Conservation (phyloP, 35 echinoderm and acorn worm genomes). For the Lytechinus pictus region DNA sequence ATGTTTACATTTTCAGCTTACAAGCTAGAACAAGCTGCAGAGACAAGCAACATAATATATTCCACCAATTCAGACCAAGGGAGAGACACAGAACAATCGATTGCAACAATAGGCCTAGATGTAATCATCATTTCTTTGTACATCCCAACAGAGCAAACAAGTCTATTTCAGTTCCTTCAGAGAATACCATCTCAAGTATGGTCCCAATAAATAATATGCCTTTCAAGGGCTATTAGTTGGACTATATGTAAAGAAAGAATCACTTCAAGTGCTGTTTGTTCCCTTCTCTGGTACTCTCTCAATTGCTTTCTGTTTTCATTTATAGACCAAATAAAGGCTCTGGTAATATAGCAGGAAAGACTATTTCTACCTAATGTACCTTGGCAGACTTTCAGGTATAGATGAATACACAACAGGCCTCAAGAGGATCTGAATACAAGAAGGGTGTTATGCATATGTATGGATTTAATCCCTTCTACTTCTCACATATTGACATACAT, state of each 20-base stretch:
- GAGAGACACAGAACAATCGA: neutral
- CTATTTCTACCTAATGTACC: neutral
- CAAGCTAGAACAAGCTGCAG: neutral
- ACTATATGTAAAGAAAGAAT: neutral
- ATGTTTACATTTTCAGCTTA: slow-evolving; percentile 19
- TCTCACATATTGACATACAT: neutral
- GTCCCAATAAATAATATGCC: slow-evolving; percentile 3
- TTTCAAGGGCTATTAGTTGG: neutral
- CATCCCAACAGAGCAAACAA: neutral
- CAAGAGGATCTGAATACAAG: neutral
- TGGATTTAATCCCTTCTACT: neutral
- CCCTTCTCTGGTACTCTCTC: neutral
- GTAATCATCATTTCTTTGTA: neutral
- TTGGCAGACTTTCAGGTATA: neutral
- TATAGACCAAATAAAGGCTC: neutral
- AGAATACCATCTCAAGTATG: neutral
- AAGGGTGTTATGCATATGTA: neutral
- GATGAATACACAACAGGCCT: neutral
- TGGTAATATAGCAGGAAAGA: neutral
- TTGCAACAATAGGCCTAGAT: neutral
- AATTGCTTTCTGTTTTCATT: neutral
- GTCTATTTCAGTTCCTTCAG: neutral
- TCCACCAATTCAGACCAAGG: neutral
- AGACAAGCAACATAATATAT: neutral
- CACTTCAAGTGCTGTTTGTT: slow-evolving; percentile 10